Conservation (phyloP, 2,113 vertebrate genomes). For the Trematocara macrostoma region DNA sequence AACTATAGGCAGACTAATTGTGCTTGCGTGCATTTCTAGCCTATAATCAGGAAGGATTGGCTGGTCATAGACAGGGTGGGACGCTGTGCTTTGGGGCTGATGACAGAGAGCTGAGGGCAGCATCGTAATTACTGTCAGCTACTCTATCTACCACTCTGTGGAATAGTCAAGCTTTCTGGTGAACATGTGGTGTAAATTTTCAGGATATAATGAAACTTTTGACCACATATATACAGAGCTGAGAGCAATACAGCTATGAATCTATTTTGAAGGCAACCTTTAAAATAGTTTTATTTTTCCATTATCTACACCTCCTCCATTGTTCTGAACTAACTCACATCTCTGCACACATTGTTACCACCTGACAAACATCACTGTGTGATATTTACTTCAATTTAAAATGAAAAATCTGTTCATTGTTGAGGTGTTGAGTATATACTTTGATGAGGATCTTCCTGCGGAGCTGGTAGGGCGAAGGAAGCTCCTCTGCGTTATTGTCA, state of each 20-base stretch:
- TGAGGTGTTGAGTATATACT: slow-evolving; percentile 48
- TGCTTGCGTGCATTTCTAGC: not conserved
- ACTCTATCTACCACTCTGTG: not conserved
- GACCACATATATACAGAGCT: not conserved
- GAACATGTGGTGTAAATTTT: not conserved
- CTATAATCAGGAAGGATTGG: not conserved
- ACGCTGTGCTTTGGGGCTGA: not conserved
- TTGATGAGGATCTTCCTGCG: slow-evolving; percentile 86
- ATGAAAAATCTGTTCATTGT: not conserved
- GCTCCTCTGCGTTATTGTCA: slow-evolving; percentile 77
- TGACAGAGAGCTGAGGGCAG: not conserved
- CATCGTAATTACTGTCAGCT: not conserved
- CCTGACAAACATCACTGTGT: not conserved
- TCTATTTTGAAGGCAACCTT: not conserved
- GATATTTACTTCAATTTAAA: not conserved
- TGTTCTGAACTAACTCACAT: not conserved
- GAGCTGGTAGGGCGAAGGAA: slow-evolving; percentile 81
- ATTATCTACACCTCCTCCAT: not conserved
- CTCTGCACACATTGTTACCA: not conserved
- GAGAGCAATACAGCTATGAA: not conserved
- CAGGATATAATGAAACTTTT: not conserved
- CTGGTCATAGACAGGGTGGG: not conserved
- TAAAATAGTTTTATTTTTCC: not conserved
- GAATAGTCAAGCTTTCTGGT: not conserved
- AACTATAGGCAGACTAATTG: not conserved